Evolutionary conservation across 2,888 invertebrate genomes (phyloP), one percentile per base, ranked within the genome.

Genomic region (Desoria tigrina): DNA sequence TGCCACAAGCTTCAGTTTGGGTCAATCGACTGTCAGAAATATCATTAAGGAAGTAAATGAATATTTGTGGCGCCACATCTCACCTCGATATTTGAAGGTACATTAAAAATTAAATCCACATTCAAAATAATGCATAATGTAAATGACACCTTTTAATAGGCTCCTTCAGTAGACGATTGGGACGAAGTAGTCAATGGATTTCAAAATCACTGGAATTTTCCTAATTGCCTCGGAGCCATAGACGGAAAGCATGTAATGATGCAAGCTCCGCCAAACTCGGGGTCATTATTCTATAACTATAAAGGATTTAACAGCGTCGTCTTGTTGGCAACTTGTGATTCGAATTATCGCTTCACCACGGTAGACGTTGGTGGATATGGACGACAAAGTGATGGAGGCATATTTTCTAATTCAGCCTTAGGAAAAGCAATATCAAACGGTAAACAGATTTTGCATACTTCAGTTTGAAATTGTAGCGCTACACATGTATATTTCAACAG

Each of bases 311-410:
- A 59, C 39, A 59, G 59, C 1, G 23, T 69, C 11, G 66, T 72
- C 6, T 18, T 71, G 1, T n/a, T 71, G 55, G 72, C 66, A 11
- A 14, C 14, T 14, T 39, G 39, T 39, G 68, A 70, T 49, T 54
- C 65, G 0, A 37, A 68, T 11, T 70, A 63, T 26, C 53, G 51
- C 27, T 72, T 72, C n/a, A 42, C 42, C 18, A 23, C 53, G 4
- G 60, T 72, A 1, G 68, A 72, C 42, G 42, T 72, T 18, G 72
- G 72, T 21, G 18, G 53, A 0, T 62, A 45, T 32, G 70, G 72
- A 1, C 51, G 54, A 11, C 39, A 50, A 23, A 54, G 56, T 1
- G 72, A 72, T 53, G 68, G 64, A 11, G 65, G 66, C 6, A 56
- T 72, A 1, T 55, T 56, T 59, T 7, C 16, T 27, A 42, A 28